Percentiles rank a stretch among this genome's conserved stretches.
phyloP scores from a whole-genome alignment of 2,797 vertebrate species.

The Xyrichtys novacula region DNA sequence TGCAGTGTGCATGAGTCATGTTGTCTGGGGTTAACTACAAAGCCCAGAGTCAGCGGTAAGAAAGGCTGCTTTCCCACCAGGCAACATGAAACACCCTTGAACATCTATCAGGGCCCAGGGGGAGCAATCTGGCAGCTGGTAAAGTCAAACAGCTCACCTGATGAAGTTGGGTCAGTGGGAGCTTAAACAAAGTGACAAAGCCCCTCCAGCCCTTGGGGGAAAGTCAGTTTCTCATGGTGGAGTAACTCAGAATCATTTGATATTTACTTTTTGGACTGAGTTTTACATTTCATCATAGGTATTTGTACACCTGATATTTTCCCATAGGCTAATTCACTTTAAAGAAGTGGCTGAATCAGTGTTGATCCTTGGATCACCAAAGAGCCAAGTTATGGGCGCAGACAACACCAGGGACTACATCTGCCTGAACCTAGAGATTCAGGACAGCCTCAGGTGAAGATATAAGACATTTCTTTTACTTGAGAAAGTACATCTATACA shows the following conservation, averaged over 20 bases:
- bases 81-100: conserved; percentile 63
- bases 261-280: conserved; percentile 36
- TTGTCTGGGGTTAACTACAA: conserved; percentile 54
- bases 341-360: no score
- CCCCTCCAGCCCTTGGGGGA: conserved; percentile 17
- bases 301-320: no score
- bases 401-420: no score
- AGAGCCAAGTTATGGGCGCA: no score
- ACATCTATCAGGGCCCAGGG: conserved; percentile 63
- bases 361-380: no score
- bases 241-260: conserved; percentile 27
- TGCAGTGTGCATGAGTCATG: conserved; percentile 16
- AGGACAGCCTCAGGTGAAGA: no score
- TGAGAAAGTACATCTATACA: no score
- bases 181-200: conserved; percentile 54
- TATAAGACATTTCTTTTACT: no score
- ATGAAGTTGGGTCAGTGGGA: conserved; percentile 55
- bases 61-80: conserved; percentile 59
- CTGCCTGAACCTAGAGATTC: no score
- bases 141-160: conserved; percentile 72
- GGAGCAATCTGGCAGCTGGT: conserved; percentile 64
- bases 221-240: conserved; percentile 9
- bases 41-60: conserved; percentile 51
- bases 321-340: no score
- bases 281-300: no score